Evolutionary conservation across 1,140 invertebrate species (phyloP).

Genomic region (Hyphantria cunea): DNA sequence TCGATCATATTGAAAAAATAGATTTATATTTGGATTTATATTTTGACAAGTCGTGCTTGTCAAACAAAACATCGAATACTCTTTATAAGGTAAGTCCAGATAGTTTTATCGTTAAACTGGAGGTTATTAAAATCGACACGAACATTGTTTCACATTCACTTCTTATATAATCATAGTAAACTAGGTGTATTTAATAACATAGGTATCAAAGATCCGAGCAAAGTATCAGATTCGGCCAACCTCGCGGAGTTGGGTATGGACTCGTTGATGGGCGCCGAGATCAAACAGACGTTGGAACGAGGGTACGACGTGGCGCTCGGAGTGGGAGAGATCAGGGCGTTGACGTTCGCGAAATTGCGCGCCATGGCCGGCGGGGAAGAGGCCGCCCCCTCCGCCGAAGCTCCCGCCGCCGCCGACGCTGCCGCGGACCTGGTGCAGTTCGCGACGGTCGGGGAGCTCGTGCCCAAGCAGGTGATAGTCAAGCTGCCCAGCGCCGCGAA

Average conservation of each 20-base stretch:
- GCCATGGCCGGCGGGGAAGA: slow-evolving; percentile 81
- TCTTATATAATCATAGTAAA: no score
- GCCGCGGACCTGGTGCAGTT: slow-evolving; percentile 67
- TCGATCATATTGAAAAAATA: no score
- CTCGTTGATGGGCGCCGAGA: slow-evolving; percentile 98
- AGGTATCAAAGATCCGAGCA: slow-evolving; percentile 90
- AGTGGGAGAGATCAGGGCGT: slow-evolving; percentile 92
- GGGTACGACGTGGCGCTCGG: slow-evolving; percentile 95
- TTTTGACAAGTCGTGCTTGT: no score
- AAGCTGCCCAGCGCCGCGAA: slow-evolving; percentile 76
- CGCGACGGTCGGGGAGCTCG: slow-evolving; percentile 76
- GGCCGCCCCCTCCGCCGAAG: slow-evolving; percentile 38
- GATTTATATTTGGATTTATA: no score
- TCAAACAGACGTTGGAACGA: slow-evolving; percentile 97
- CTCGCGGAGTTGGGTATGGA: slow-evolving; percentile 98
- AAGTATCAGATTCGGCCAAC: slow-evolving; percentile 87
- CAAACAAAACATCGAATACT: no score
- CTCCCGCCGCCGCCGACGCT: slow-evolving; percentile 30
- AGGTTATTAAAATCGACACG: no score
- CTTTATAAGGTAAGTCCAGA: no score
- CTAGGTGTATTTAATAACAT: no score
- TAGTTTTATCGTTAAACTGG: no score
- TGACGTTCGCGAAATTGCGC: slow-evolving; percentile 89
- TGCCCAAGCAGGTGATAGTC: slow-evolving; percentile 86
- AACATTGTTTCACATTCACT: no score